Evolutionary conservation across 1,140 invertebrate genomes (phyloP), one percentile per base, ranked within the genome.

Genomic region (Procambarus clarkii): DNA sequence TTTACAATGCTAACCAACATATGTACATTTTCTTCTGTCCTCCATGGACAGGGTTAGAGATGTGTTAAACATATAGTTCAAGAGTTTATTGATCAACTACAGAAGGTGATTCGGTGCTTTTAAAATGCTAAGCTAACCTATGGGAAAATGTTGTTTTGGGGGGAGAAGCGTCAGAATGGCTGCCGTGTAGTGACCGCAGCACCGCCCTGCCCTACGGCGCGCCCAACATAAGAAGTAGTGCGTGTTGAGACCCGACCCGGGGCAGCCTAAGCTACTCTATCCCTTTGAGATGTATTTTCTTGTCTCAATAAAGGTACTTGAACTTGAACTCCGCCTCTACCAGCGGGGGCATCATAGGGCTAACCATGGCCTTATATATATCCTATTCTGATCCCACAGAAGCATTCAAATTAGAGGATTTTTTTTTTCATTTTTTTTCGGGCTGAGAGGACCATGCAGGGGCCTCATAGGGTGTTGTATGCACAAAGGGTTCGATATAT

Each of bases 141-240:
- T 1, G 34, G 34, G 34, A 34, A 34, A 34, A 1, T 34, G 34
- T 34, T n/a, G n/a, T n/a, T n/a, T 34, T 34, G 34, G 34, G 34
- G 0, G 34, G 34, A 34, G 34, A 1, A 34, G 34, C 34, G 34
- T 1, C 34, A 34, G 34, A 1, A 0, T 34, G 34, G 34, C 34
- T 24, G n/a, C 7, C 24, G 5, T 15, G 21, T 9, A 46, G 15
- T 69, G 58, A 83, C 58, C 58, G 54, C 81, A 69, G 58, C 60
- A 45, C 81, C 81, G 81, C 81, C 81, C 60, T 24, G 60, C 81
- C 81, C 81, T 21, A 2, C 58, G 34, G 81, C 58, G 3, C 58
- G 50, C 13, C n/a, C 81, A 83, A 34, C 81, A 82, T 34, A 54
- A 24, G 54, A 82, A 83, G 81, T 45, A 83, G 81, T 83, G 81